phyloP scores from a whole-genome alignment of 2,797 vertebrate species.

The Sebastiscus albofasciatus region DNA sequence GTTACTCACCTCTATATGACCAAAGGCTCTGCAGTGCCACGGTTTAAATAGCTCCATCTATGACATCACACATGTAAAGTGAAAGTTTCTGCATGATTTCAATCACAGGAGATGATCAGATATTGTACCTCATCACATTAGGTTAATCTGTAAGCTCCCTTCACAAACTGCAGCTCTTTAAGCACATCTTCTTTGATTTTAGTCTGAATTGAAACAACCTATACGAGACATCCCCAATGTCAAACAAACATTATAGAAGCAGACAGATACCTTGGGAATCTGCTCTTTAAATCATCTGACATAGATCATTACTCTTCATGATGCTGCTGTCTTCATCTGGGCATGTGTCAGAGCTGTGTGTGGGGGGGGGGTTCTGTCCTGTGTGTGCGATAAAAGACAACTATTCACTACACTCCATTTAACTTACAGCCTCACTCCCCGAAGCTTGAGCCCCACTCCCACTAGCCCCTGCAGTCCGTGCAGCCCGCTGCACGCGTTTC shows the following conservation, averaged over 20 bases:
- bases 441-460: conserved; percentile 99
- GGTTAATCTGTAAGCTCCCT: conserved; percentile 9
- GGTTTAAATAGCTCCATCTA: neutral
- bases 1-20: conserved; percentile 56
- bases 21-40: conserved; percentile 55
- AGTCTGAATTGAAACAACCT: neutral
- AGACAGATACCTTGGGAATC: conserved; percentile 46
- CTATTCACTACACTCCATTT: conserved; percentile 86
- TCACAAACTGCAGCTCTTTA: neutral
- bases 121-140: neutral
- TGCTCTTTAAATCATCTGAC: conserved; percentile 51
- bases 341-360: conserved; percentile 27
- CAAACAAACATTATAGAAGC: conserved; percentile 9
- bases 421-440: conserved; percentile 99
- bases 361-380: conserved; percentile 26
- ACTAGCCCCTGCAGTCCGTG: conserved; percentile 99
- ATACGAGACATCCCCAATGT: neutral
- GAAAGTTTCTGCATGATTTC: neutral
- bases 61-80: neutral
- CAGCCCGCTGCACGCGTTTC: conserved; percentile 98
- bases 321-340: conserved; percentile 67
- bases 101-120: neutral
- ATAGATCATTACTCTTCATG: conserved; percentile 39
- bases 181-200: neutral
- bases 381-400: conserved; percentile 59